Base-by-base conservation (phyloP, 2,797 vertebrate species). In the Lepidocolaptes lacrymiger region DNA sequence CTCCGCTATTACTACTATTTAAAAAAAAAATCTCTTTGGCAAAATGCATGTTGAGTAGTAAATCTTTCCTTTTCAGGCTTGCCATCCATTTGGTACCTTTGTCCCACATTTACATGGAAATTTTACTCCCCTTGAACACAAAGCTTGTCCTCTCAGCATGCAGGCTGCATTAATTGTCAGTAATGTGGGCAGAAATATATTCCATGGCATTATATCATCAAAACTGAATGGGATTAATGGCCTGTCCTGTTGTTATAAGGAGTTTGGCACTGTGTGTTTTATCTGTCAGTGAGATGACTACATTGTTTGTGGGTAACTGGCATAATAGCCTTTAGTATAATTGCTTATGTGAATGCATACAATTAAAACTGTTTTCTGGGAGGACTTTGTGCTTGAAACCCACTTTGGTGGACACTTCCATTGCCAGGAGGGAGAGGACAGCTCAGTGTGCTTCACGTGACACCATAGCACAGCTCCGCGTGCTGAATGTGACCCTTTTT, bases 91-190 rank as follows among this genome's bases (percentile, higher is more conserved):
- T 96, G 86, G 92, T 96, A 88, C 92, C 91, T 95, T 95, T 94
- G 87, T 94, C 68, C 86, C 58, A 92, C 92, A 97, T 97, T 96
- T 96, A 94, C 92, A 97, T 97, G 95, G 95, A 97, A 97, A 97
- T 97, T 93, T 92, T 95, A 87, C 88, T 95, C 91, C 92, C 67
- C 62, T 93, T 88, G 91, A 91, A 95, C 71, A 93, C 69, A 95
- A 89, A 96, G 92, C 94, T 93, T 95, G 81, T 80, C 48, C 67
- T 95, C 77, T 93, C 89, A 91, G 82, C 82, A 81, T 94, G 89
- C 84, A 96, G 79, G 67, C 85, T 78, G 56, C 83, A 85, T 95
- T 97, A 96, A 96, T 96, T 96, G 92, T 81, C 88, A 77, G 92
- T 96, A 91, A 95, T 56, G 92, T 75, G 81, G 86, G 82, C 76